Percentiles rank a stretch among this genome's conserved stretches.
phyloP scores from a whole-genome alignment of 2,797 vertebrate species.

The Aplochiton taeniatus region DNA sequence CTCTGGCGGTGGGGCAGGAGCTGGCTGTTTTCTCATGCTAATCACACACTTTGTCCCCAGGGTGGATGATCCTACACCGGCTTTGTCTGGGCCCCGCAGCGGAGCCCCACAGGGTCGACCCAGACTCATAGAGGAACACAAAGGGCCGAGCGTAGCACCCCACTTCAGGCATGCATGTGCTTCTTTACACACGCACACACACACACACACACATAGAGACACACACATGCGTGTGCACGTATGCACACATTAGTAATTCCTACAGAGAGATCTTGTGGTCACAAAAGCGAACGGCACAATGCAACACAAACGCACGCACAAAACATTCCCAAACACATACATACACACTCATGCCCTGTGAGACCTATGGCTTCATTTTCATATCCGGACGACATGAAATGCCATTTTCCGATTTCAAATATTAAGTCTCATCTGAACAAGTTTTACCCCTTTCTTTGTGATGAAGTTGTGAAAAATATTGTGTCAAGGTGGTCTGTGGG shows the following conservation, averaged over 20 bases:
- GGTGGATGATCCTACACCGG: slow-evolving; percentile 79
- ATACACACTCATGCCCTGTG: slow-evolving; percentile 17
- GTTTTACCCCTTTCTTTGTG: no score
- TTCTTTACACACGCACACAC: slow-evolving; percentile 55
- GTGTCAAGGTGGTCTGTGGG: no score
- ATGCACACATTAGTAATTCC: slow-evolving; percentile 47
- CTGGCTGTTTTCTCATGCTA: slow-evolving; percentile 81
- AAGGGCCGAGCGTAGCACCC: slow-evolving; percentile 74
- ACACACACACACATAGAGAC: slow-evolving; percentile 49
- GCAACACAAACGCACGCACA: slow-evolving; percentile 1
- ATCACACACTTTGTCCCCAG: slow-evolving; percentile 81
- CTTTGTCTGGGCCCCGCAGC: slow-evolving; percentile 78
- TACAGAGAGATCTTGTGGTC: slow-evolving; percentile 1
- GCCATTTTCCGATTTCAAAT: no score
- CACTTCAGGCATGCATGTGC: slow-evolving; percentile 66
- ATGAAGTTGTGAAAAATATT: no score
- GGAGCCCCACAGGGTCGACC: slow-evolving; percentile 80
- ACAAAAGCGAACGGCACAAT: slow-evolving; percentile 46
- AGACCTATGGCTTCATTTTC: no score
- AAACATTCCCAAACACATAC: slow-evolving; percentile 10
- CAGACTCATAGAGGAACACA: slow-evolving; percentile 73
- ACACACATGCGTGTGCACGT: slow-evolving; percentile 44
- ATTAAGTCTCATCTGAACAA: no score
- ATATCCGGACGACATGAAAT: no score
- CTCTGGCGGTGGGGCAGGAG: slow-evolving; percentile 68